Conservation (phyloP, 2,797 vertebrate species). For the Protonibea diacanthus region DNA sequence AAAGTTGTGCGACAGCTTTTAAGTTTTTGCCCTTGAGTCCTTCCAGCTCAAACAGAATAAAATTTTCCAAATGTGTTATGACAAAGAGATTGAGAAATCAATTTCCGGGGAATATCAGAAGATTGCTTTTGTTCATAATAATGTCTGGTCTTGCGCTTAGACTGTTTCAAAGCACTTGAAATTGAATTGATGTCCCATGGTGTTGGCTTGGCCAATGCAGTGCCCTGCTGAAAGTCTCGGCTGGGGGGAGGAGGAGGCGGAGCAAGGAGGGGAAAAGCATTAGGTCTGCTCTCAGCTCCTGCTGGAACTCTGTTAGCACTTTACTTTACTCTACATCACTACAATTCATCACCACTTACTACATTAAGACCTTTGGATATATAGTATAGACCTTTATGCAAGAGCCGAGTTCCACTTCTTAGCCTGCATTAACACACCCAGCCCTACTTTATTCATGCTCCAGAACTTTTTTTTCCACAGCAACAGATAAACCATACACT, state of each 20-base stretch:
- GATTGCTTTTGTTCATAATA: conserved; percentile 54
- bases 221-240: conserved; percentile 41
- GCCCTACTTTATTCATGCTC: not conserved
- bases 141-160: conserved; percentile 39
- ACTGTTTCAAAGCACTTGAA: conserved; percentile 51
- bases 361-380: conserved; percentile 11
- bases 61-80: conserved; percentile 41
- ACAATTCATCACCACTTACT: conserved; percentile 42
- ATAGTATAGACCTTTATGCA: not conserved
- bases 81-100: conserved; percentile 45
- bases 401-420: not conserved
- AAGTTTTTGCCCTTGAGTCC: conserved; percentile 22
- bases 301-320: conserved; percentile 38
- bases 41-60: conserved; percentile 28
- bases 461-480: not conserved
- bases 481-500: not conserved
- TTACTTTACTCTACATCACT: conserved; percentile 29
- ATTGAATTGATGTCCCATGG: conserved; percentile 61
- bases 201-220: conserved; percentile 51
- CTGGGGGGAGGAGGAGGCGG: not conserved
- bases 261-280: not conserved
- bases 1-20: conserved; percentile 37
- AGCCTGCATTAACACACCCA: conserved; percentile 4
- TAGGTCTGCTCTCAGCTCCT: conserved; percentile 31
- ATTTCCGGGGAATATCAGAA: conserved; percentile 36